Percentiles rank a stretch among this genome's conserved stretches.
Evolutionary conservation across 2,888 invertebrate genomes (phyloP).

Genomic region (Craniophora ligustri): DNA sequence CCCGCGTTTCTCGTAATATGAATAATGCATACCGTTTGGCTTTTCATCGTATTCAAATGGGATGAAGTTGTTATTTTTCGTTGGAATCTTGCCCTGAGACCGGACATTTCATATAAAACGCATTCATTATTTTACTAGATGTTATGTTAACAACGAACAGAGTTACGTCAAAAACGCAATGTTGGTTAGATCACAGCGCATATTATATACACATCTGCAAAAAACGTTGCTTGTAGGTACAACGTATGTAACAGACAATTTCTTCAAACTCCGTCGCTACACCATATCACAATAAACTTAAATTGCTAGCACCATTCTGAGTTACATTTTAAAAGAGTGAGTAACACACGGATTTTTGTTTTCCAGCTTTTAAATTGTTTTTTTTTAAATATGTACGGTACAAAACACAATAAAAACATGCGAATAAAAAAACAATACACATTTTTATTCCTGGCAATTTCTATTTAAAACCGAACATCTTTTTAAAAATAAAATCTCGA

Average conservation of each 20-base stretch:
- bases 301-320: no score
- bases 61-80: slow-evolving; percentile 79
- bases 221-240: no score
- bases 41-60: slow-evolving; percentile 82
- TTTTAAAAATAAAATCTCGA: slow-evolving; percentile 17
- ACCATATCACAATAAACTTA: no score
- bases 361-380: no score
- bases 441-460: slow-evolving; percentile 3
- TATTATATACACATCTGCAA: no score
- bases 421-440: slow-evolving; percentile 1
- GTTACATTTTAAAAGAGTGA: no score
- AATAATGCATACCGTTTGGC: slow-evolving; percentile 81
- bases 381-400: no score
- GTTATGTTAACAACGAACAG: slow-evolving; percentile 12
- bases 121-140: slow-evolving; percentile 32
- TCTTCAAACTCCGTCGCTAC: no score
- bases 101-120: slow-evolving; percentile 69
- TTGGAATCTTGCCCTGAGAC: slow-evolving; percentile 78
- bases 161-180: no score
- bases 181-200: no score
- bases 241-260: no score
- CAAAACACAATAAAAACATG: background rate
- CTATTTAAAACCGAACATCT: slow-evolving; percentile 3
- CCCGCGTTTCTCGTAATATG: slow-evolving; percentile 64
- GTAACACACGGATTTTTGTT: no score